Percentiles rank a stretch among this genome's conserved stretches.
phyloP scores from a whole-genome alignment of 1,140 invertebrate genomes.

The Drosophila pallidifrons region DNA sequence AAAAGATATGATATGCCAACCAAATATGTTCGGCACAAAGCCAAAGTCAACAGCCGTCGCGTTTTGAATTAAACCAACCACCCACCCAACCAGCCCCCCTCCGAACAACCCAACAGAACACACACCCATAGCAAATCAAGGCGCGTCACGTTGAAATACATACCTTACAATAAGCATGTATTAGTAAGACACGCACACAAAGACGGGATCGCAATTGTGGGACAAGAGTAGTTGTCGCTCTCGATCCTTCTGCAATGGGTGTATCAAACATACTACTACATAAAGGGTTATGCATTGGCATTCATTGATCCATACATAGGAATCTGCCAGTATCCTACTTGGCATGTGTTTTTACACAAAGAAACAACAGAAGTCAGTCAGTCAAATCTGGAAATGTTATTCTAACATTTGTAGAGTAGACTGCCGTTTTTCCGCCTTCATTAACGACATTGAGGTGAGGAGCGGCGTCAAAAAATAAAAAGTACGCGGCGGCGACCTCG shows the following conservation, averaged over 20 bases:
- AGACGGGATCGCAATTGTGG: slow-evolving; percentile 17
- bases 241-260: slow-evolving; percentile 13
- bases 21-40: slow-evolving; percentile 26
- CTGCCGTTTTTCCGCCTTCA: slow-evolving; percentile 47
- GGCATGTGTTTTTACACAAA: slow-evolving; percentile 66
- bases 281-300: background rate
- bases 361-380: slow-evolving; percentile 33
- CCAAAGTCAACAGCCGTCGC: slow-evolving; percentile 29
- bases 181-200: slow-evolving; percentile 6
- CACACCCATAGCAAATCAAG: slow-evolving; percentile 9
- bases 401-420: slow-evolving; percentile 22
- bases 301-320: slow-evolving; percentile 14
- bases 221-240: background rate
- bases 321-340: slow-evolving; percentile 42
- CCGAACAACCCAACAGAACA: background rate
- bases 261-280: slow-evolving; percentile 10
- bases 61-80: slow-evolving; percentile 12
- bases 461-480: slow-evolving; percentile 52
- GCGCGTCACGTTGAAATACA: slow-evolving; percentile 29
- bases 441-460: slow-evolving; percentile 70
- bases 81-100: background rate
- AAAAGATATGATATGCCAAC: slow-evolving; percentile 22
- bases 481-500: slow-evolving; percentile 62
- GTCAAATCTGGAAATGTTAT: slow-evolving; percentile 23
- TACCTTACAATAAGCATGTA: background rate